Conservation (phyloP, 2,113 vertebrate genomes). For the Siphamia tubifer region DNA sequence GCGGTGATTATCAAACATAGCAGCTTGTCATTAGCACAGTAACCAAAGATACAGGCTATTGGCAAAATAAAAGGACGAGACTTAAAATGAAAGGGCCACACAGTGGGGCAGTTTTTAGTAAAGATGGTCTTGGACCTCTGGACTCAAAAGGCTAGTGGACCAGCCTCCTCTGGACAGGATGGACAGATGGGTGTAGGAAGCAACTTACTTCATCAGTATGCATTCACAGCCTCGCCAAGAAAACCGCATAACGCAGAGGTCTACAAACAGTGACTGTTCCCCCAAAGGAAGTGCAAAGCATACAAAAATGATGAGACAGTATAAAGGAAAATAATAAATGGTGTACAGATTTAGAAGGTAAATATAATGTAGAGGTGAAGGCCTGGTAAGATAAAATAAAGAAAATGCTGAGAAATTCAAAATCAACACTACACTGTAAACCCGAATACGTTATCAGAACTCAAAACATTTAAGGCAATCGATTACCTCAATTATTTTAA, state of each 20-base stretch:
- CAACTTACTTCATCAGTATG: constrained; percentile 61
- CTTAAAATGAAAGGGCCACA: constrained; percentile 17
- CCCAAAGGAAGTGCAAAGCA: not conserved
- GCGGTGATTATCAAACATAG: constrained; percentile 62
- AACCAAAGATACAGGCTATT: constrained; percentile 25
- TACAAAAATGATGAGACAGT: not conserved
- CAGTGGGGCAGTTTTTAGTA: constrained; percentile 3
- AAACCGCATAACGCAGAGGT: constrained; percentile 35
- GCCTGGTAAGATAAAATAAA: not conserved
- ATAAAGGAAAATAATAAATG: not conserved
- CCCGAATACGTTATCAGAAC: too few species aligned
- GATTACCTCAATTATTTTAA: too few species aligned
- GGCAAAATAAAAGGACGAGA: constrained; percentile 23
- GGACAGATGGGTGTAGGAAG: constrained; percentile 15
- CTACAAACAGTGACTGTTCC: constrained; percentile 35
- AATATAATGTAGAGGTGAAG: not conserved
- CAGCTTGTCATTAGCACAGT: constrained; percentile 56
- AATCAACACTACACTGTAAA: not conserved
- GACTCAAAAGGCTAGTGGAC: not conserved
- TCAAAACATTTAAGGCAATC: too few species aligned
- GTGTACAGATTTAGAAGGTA: not conserved
- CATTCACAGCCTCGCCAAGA: constrained; percentile 10
- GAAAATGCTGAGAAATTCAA: not conserved
- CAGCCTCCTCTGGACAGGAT: not conserved
- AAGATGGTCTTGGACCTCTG: not conserved